Conservation (phyloP, 2,113 vertebrate species). For the Amazona vittata region DNA sequence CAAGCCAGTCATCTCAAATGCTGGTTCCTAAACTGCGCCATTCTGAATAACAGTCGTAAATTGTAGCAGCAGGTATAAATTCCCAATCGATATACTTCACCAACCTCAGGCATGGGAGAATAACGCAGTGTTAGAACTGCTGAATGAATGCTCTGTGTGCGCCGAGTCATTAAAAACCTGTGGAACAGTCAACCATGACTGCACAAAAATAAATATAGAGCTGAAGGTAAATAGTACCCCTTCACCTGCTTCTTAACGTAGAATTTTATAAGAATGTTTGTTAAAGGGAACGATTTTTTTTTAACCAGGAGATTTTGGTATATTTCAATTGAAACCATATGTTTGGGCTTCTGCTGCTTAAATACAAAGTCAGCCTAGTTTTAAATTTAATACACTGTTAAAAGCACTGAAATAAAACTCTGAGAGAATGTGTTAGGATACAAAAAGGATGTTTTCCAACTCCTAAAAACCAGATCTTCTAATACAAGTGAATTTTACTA, state of each 20-base stretch:
- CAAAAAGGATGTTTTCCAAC: conserved; percentile 20
- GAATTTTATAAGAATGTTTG: conserved; percentile 67
- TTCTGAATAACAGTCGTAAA: conserved; percentile 38
- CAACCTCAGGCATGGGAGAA: conserved; percentile 42
- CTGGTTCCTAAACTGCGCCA: neutral
- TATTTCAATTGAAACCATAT: conserved; percentile 68
- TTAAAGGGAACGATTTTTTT: conserved; percentile 29
- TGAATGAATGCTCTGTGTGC: conserved; percentile 70
- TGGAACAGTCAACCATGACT: conserved; percentile 29
- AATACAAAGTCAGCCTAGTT: conserved; percentile 32
- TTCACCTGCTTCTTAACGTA: conserved; percentile 49
- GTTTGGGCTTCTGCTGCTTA: conserved; percentile 15
- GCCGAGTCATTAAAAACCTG: conserved; percentile 32
- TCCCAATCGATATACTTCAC: conserved; percentile 4
- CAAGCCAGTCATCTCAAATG: neutral
- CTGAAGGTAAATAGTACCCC: conserved; percentile 36
- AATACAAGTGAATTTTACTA: neutral
- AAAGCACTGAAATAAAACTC: conserved; percentile 36
- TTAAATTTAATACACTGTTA: conserved; percentile 48
- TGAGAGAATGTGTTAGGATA: neutral
- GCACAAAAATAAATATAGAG: conserved; percentile 68
- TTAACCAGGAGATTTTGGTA: conserved; percentile 2
- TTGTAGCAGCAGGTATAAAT: conserved; percentile 22
- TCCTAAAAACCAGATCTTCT: neutral
- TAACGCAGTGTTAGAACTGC: conserved; percentile 7